Evolutionary conservation across 2,888 invertebrate species (phyloP), one percentile per base, ranked within the genome.

Genomic region (Dione vanillae): DNA sequence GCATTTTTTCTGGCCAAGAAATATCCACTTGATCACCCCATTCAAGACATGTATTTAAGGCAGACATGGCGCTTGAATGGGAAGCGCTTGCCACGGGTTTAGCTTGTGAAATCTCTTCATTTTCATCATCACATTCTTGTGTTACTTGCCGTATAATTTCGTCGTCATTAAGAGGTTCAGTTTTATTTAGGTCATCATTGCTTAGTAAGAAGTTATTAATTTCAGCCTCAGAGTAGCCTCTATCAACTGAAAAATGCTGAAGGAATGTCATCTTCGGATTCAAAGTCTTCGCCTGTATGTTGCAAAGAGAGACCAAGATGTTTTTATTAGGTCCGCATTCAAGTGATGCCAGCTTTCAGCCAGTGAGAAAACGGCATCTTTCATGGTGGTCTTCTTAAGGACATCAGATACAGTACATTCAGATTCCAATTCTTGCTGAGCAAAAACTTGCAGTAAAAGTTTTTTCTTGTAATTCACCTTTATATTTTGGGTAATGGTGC

Each of bases 401-500:
- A 41, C 52, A 65, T 65, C 20, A 54, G 65, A 20, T 54, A 52
- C 67, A 67, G 67, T 59, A 69, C 54, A 62, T 69, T 43, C 11
- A 43, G 43, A 64, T 62, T 68, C 62, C 68, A 69, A 69, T 52
- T 54, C 68, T 62, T 43, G 68, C 52, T 67, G 64, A 56, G 47
- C 71, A n/a, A n/a, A n/a, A n/a, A n/a, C n/a, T n/a, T n/a, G n/a
- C n/a, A n/a, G n/a, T n/a, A 74, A 72, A 67, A 73, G 67, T 67
- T 27, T 35, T 56, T 56, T 56, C 12, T 35, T 27, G 73, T 78
- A 78, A 77, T 75, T 77, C 69, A 75, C 56, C 72, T 78, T 74
- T 16, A 77, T 69, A 67, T 74, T 76, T 73, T 76, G 73, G 59
- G 76, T 76, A 73, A 76, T 70, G 61, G n/a, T n/a, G n/a, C n/a